Conservation (phyloP, 2,888 invertebrate species). For the Schizaphis graminum region DNA sequence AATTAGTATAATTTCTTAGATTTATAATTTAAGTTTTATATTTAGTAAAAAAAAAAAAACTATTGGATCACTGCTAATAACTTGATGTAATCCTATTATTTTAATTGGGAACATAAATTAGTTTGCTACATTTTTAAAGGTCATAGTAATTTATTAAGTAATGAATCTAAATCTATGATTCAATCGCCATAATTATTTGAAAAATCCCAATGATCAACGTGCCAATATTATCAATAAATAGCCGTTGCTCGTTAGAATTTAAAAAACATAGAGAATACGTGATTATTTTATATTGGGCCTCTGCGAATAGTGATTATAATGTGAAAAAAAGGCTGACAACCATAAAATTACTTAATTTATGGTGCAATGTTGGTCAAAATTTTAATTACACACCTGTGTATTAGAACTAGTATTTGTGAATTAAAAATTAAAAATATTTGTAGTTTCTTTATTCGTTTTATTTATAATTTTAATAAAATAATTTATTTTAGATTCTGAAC, state of each 20-base stretch:
- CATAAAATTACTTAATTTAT: neutral
- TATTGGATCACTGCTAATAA: neutral
- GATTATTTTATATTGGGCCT: too few relatives aligned
- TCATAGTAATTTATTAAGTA: neutral
- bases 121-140: neutral
- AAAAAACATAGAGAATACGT: too few relatives aligned
- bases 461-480: neutral
- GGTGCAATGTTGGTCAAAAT: neutral
- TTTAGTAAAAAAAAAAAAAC: neutral
- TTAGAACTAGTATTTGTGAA: neutral
- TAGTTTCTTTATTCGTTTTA: neutral
- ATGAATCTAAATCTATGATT: neutral
- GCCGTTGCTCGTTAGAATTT: neutral
- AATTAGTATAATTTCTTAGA: neutral
- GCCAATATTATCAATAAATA: neutral
- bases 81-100: neutral
- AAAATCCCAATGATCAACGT: neutral
- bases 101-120: neutral
- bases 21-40: neutral
- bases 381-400: neutral
- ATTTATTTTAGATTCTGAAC: too few relatives aligned
- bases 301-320: neutral
- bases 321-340: neutral
- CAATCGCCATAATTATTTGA: neutral
- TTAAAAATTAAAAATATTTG: neutral